Evolutionary conservation across 2,797 vertebrate genomes (phyloP).

Genomic region (Hydrocynus forskahlii): DNA sequence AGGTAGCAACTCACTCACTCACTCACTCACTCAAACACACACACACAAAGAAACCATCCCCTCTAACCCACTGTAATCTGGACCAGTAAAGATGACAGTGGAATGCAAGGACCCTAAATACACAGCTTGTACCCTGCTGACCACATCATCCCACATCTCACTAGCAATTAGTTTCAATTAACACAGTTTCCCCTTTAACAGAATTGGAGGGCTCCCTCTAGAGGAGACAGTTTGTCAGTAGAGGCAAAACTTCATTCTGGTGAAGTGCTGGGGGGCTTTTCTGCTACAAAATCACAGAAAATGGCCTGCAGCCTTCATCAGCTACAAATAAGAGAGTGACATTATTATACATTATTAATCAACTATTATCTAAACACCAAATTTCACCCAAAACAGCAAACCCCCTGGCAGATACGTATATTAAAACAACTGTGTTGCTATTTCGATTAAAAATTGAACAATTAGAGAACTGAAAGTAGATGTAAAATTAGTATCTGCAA

Average conservation of each 20-base stretch:
- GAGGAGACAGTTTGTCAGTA: slow-evolving; percentile 72
- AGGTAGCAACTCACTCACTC: slow-evolving; percentile 59
- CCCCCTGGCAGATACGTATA: too few species aligned
- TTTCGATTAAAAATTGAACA: too few species aligned
- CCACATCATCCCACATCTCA: slow-evolving; percentile 55
- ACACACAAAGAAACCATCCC: slow-evolving; percentile 49
- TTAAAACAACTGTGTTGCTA: too few species aligned
- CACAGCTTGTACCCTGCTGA: slow-evolving; percentile 21
- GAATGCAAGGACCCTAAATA: slow-evolving; percentile 19
- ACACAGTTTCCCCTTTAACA: slow-evolving; percentile 62
- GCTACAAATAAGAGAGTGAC: too few species aligned
- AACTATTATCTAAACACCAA: too few species aligned
- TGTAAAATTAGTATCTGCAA: too few species aligned
- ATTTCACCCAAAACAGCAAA: too few species aligned
- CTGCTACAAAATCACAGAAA: not conserved
- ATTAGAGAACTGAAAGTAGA: too few species aligned
- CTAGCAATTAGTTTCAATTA: slow-evolving; percentile 78
- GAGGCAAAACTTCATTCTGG: slow-evolving; percentile 40
- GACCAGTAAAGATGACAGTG: not conserved
- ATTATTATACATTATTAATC: too few species aligned
- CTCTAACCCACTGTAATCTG: slow-evolving; percentile 55
- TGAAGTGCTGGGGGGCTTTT: slow-evolving; percentile 6
- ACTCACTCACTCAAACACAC: slow-evolving; percentile 33
- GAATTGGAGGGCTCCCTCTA: slow-evolving; percentile 81
- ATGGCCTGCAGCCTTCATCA: too few species aligned